These are phyloP conservation scores for Knipowitschia caucasica DNA, from an alignment of 2,797 vertebrate genomes.

Conservation along the genomic window DNA sequence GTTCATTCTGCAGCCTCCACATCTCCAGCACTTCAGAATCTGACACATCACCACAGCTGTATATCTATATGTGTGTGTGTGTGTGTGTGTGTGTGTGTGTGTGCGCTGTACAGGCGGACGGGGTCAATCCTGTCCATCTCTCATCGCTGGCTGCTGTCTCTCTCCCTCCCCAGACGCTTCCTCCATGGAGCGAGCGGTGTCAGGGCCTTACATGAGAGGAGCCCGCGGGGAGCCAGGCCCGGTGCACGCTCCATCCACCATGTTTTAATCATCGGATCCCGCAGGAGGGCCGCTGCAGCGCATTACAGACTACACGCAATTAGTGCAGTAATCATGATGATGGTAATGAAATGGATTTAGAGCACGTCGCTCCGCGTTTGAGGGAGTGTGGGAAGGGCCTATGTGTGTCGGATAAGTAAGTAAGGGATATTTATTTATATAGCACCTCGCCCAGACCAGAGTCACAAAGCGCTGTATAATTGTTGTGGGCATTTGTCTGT, in stretches of 20 bases:
- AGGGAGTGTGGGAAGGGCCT: background rate
- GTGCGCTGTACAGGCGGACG: conserved; percentile 56
- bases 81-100: too few species aligned
- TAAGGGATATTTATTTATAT: too few species aligned
- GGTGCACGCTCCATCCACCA: conserved; percentile 76
- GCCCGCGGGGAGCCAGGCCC: conserved; percentile 67
- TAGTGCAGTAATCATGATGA: conserved; percentile 79
- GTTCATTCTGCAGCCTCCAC: too few species aligned
- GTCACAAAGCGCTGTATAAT: too few species aligned
- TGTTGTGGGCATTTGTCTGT: too few species aligned
- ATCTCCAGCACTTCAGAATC: too few species aligned
- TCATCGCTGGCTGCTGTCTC: conserved; percentile 57
- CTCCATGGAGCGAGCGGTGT: conserved; percentile 53
- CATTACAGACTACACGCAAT: conserved; percentile 77
- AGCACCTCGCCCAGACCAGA: too few species aligned
- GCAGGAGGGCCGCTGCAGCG: conserved; percentile 69
- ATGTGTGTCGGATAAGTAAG: too few species aligned
- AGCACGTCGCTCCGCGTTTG: conserved; percentile 60
- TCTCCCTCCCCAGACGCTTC: conserved; percentile 51
- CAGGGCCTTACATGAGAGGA: conserved; percentile 65
- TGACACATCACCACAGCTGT: too few species aligned
- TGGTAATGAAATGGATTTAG: conserved; percentile 84
- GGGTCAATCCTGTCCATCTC: conserved; percentile 61
- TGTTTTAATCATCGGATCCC: conserved; percentile 81
- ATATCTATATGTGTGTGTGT: too few species aligned